Conservation (phyloP, 2,797 vertebrate species). For the Loriculus beryllinus region DNA sequence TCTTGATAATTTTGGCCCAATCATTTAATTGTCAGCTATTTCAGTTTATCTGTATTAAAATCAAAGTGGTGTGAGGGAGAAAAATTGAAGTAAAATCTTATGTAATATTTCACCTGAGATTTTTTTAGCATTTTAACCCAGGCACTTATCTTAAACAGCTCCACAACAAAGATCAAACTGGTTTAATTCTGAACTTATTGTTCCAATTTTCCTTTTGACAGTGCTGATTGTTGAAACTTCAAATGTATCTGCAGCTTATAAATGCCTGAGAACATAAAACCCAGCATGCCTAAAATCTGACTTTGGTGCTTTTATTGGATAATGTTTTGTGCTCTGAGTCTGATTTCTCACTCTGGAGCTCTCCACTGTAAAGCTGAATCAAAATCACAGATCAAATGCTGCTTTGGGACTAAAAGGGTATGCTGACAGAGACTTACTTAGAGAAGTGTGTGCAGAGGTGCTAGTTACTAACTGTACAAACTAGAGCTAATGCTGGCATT, state of each 20-base stretch:
- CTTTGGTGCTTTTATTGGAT: neutral
- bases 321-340: neutral
- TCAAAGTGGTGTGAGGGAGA: neutral
- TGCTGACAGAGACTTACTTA: fast-evolving
- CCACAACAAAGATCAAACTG: neutral
- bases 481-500: neutral
- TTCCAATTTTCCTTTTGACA: neutral
- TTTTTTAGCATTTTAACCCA: neutral
- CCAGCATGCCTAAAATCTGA: neutral
- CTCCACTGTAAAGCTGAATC: neutral
- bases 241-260: neutral
- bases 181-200: neutral
- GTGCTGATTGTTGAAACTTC: neutral
- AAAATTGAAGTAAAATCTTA: neutral
- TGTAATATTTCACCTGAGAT: neutral
- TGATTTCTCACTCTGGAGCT: neutral
- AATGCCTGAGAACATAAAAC: neutral
- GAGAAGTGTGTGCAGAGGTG: neutral
- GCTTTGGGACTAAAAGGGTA: neutral
- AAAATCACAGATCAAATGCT: neutral
- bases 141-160: neutral
- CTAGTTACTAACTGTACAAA: neutral
- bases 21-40: neutral
- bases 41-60: neutral
- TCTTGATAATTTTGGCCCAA: neutral